Percentiles rank a stretch among this genome's conserved stretches.
Evolutionary conservation across 2,797 vertebrate genomes (phyloP).

Genomic region (Danionella dracula): DNA sequence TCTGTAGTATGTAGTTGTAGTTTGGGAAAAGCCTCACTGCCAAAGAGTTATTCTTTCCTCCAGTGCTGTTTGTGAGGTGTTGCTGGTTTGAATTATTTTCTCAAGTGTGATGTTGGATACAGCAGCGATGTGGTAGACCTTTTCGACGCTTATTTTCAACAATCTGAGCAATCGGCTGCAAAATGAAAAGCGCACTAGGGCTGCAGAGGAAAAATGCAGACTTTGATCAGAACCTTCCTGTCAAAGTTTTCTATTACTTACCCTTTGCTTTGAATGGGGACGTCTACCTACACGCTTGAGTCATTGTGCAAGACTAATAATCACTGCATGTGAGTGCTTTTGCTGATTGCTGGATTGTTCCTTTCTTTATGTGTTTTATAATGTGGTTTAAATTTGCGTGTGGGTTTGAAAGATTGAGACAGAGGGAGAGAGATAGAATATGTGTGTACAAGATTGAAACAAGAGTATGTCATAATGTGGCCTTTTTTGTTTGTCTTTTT

Average conservation of each 20-base stretch:
- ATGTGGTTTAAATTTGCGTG: not conserved
- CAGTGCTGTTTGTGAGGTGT: not conserved
- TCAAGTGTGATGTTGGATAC: conserved; percentile 2
- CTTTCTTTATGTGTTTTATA: not conserved
- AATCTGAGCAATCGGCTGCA: not conserved
- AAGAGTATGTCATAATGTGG: not conserved
- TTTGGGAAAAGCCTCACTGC: not conserved
- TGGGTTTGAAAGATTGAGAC: not conserved
- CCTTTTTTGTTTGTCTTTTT: no score
- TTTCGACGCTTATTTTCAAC: not conserved
- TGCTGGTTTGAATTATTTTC: conserved; percentile 12
- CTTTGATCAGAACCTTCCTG: not conserved
- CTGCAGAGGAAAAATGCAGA: not conserved
- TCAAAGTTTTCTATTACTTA: not conserved
- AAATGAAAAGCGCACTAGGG: not conserved
- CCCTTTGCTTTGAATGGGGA: not conserved
- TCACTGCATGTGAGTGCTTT: not conserved
- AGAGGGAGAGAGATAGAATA: conserved; percentile 5
- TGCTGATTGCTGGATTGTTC: not conserved
- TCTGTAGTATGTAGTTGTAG: no score
- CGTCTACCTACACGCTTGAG: not conserved
- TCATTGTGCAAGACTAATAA: not conserved
- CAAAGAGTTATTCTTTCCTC: not conserved
- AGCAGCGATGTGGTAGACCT: not conserved
- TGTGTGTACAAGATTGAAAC: not conserved